phyloP scores from a whole-genome alignment of 2,888 invertebrate species.

The Ecdyonurus torrentis region DNA sequence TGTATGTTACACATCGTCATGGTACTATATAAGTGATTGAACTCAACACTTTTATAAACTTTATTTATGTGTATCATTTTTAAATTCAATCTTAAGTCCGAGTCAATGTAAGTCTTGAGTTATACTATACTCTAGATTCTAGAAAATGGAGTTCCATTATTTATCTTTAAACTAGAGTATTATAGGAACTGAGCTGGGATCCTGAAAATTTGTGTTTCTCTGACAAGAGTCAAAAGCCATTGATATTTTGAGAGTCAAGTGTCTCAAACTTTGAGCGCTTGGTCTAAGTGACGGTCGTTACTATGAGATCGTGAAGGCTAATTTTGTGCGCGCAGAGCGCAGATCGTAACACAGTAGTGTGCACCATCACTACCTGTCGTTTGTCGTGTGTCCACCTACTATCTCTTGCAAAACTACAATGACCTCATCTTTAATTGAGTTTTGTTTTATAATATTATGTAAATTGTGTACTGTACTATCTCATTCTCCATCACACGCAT shows the following conservation, averaged over 20 bases:
- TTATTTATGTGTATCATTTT: no score
- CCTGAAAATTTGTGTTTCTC: conserved; percentile 96
- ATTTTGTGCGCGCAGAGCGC: conserved; percentile 97
- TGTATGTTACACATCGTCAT: no score
- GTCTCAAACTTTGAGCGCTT: conserved; percentile 79
- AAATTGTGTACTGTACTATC: no score
- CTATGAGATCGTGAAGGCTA: conserved; percentile 97
- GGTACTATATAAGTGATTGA: no score
- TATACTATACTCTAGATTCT: no score
- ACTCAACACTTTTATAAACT: no score
- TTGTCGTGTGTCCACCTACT: conserved; percentile 89
- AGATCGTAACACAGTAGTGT: conserved; percentile 87
- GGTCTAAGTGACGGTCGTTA: conserved; percentile 96
- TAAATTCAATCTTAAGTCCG: no score
- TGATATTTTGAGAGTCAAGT: conserved; percentile 89
- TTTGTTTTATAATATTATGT: neutral
- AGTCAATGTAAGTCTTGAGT: no score
- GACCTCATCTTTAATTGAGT: conserved; percentile 85
- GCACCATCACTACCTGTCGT: conserved; percentile 94
- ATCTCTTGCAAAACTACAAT: conserved; percentile 81
- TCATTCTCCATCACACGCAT: no score
- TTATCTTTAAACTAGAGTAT: no score
- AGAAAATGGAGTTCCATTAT: no score
- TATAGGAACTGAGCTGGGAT: conserved; percentile 96
- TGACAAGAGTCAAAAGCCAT: conserved; percentile 98